Percentiles rank a stretch among this genome's conserved stretches.
Evolutionary conservation across 2,888 invertebrate species (phyloP).

Genomic region (Polydrusus pterygomalis): DNA sequence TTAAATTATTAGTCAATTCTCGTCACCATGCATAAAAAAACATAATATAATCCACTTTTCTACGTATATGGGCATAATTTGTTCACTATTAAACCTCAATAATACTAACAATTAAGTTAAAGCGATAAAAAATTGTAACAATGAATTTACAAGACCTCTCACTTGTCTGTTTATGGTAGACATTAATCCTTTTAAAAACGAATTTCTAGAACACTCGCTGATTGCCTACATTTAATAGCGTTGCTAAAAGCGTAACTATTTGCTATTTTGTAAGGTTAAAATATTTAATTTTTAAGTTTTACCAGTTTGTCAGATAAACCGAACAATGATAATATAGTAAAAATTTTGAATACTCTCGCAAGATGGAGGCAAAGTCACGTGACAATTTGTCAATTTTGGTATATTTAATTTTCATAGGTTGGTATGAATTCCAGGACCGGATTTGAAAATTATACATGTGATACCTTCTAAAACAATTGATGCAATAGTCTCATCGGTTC

Average conservation of each 20-base stretch:
- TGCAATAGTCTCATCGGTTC: too few species aligned
- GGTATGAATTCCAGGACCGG: too few species aligned
- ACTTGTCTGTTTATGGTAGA: neutral
- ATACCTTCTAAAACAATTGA: too few species aligned
- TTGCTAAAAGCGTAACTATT: neutral
- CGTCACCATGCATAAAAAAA: neutral
- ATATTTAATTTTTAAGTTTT: too few species aligned
- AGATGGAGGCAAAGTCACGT: too few species aligned
- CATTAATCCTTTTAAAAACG: neutral
- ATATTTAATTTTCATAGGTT: too few species aligned
- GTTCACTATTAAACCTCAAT: neutral
- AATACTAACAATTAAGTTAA: neutral
- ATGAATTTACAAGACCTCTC: neutral
- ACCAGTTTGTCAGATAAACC: neutral
- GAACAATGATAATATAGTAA: too few species aligned
- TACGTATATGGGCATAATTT: neutral
- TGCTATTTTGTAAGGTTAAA: too few species aligned
- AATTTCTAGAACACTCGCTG: neutral
- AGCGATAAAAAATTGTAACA: neutral
- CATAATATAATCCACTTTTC: neutral
- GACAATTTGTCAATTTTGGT: too few species aligned
- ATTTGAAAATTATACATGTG: too few species aligned
- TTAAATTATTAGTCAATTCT: neutral
- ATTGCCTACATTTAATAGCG: neutral
- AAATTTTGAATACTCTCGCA: too few species aligned